These are phyloP conservation scores for Uropetala carovei DNA, from an alignment of 2,888 invertebrate genomes.

Conservation along the genomic window DNA sequence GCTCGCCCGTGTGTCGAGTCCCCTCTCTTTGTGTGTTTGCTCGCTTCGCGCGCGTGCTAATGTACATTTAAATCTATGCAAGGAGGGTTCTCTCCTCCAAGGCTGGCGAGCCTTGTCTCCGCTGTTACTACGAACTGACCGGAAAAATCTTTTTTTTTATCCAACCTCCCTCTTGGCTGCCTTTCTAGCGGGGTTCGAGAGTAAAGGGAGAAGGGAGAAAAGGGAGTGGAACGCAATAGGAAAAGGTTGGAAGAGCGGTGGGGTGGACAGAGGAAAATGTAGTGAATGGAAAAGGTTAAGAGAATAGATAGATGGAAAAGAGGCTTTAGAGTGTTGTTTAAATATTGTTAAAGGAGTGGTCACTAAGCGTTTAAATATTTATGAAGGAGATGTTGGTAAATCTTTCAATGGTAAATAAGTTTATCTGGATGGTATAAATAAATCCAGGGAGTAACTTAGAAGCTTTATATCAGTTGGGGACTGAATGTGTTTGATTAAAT, in stretches of 20 bases:
- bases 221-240: not conserved
- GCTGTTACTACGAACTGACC: constrained; percentile 33
- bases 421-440: too few relatives aligned
- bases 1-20: not conserved
- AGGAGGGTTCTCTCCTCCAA: constrained; percentile 53
- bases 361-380: too few relatives aligned
- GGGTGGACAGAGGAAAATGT: not conserved
- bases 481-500: too few relatives aligned
- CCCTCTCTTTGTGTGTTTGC: not conserved
- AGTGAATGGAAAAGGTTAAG: not conserved
- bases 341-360: too few relatives aligned
- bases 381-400: too few relatives aligned
- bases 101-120: constrained; percentile 11
- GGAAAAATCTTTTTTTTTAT: not conserved
- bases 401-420: too few relatives aligned
- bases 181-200: not conserved
- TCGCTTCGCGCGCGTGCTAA: constrained; percentile 8
- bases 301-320: not conserved
- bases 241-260: not conserved
- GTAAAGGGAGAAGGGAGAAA: not conserved
- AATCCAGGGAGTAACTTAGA: too few relatives aligned
- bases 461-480: too few relatives aligned
- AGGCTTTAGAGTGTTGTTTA: not conserved
- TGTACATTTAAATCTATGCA: constrained; percentile 58
- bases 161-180: not conserved